Evolutionary conservation across 2,797 vertebrate species (phyloP).

Genomic region (Octomys mimax): DNA sequence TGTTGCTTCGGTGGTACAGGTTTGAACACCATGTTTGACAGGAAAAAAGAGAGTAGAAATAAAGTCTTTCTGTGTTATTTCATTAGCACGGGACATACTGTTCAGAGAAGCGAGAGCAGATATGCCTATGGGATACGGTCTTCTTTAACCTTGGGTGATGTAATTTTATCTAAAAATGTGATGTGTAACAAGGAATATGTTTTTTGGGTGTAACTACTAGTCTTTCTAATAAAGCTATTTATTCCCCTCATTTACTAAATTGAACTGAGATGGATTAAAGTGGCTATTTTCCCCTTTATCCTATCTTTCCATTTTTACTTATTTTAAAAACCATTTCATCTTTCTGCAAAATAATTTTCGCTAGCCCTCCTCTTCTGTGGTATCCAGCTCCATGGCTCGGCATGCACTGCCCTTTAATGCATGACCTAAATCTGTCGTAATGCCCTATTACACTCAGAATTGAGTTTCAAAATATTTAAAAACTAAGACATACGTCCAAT

Average conservation of each 20-base stretch:
- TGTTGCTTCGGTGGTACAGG: neutral
- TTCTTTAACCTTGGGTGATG: neutral
- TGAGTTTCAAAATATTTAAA: constrained; percentile 37
- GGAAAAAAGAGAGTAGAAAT: neutral
- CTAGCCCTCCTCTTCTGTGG: neutral
- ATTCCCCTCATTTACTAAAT: constrained; percentile 8
- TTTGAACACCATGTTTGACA: neutral
- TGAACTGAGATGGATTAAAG: neutral
- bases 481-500: neutral
- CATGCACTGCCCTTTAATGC: neutral
- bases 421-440: neutral
- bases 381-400: neutral
- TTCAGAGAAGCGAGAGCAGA: constrained; percentile 25
- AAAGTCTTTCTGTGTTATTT: neutral
- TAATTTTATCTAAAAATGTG: constrained; percentile 16
- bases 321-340: neutral
- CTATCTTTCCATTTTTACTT: neutral
- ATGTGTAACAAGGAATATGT: constrained; percentile 7
- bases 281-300: neutral
- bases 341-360: neutral
- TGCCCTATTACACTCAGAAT: neutral
- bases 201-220: neutral
- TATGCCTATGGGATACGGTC: constrained; percentile 20
- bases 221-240: neutral
- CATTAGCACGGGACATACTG: constrained; percentile 2